phyloP scores from a whole-genome alignment of 2,888 invertebrate genomes.

The Tenthredo scrophulariae region DNA sequence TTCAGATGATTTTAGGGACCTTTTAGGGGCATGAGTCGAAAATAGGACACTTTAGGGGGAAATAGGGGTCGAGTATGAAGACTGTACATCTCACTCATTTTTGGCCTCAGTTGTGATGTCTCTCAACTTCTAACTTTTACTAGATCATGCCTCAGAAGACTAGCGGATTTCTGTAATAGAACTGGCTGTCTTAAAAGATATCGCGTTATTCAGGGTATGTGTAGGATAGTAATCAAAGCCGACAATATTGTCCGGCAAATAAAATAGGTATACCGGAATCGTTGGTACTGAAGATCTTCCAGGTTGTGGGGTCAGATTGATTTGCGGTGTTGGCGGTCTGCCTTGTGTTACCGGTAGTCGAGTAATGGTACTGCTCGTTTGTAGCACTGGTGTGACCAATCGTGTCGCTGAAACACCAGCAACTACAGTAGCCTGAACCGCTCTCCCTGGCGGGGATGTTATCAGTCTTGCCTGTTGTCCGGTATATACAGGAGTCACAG shows the following conservation, averaged over 20 bases:
- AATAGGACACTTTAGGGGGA: no score
- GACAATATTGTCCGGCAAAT: background rate
- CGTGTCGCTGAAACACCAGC: constrained; percentile 72
- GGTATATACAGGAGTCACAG: constrained; percentile 61
- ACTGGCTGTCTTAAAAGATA: background rate
- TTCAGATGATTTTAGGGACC: no score
- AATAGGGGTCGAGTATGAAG: no score
- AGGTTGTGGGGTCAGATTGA: constrained; percentile 69
- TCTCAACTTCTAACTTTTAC: background rate
- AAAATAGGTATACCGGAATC: constrained; percentile 67
- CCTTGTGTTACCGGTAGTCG: constrained; percentile 71
- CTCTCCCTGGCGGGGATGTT: constrained; percentile 70
- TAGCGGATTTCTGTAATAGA: background rate
- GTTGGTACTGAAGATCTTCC: constrained; percentile 69
- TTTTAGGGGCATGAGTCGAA: no score
- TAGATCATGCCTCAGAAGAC: background rate
- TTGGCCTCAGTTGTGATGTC: no score
- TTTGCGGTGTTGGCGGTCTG: constrained; percentile 70
- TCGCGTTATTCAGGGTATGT: background rate
- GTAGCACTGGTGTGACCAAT: constrained; percentile 73
- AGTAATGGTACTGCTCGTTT: constrained; percentile 69
- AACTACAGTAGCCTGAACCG: constrained; percentile 74
- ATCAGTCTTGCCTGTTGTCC: constrained; percentile 70
- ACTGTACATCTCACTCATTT: no score
- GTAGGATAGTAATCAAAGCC: background rate